Evolutionary conservation across 2,797 vertebrate genomes (phyloP), one percentile per base, ranked within the genome.

Genomic region (Alosa sapidissima): DNA sequence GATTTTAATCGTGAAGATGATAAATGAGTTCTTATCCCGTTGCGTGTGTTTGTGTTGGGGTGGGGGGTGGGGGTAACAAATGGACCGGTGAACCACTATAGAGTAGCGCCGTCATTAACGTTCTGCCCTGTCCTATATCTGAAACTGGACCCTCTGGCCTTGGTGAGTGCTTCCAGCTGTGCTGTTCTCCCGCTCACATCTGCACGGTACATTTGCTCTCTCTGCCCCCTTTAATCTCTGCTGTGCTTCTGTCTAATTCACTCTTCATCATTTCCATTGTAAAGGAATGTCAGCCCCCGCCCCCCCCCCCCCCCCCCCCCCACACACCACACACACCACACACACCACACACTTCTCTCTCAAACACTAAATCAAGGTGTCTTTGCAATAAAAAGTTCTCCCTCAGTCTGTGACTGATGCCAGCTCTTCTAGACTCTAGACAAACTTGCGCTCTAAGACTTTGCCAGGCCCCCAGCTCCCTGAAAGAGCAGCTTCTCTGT

Each of bases 401-500:
- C 9, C 11, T 36, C 33, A 41, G 4, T 78, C 14, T 78, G 6
- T 45, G 72, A 47, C 72, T 78, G 14, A 16, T n/a, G 72, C 14
- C 72, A 78, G 33, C 36, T 10, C 24, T 36, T 68, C 62, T 36
- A 72, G 65, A 45, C 68, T 75, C 36, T 8, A 78, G 72, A 78
- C 72, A 78, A 47, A 78, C 16, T 78, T 78, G 36, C 36, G 16
- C 41, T 78, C 47, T 78, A 5, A 45, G 36, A 78, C 41, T 9
- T 47, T 47, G 16, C 72, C 33, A 36, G 11, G 33, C 72, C 41
- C 60, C 60, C n/a, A 1, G 60, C 60, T 45, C 72, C 6, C 14
- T 78, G 72, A 47, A 78, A 78, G 47, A 78, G 41, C 72, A 45
- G 72, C 72, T 78, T 78, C 47, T 78, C 72, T 21, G 72, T 47